These are phyloP conservation scores for Caerostris extrusa DNA, from an alignment of 1,140 invertebrate species.

Conservation along the genomic window DNA sequence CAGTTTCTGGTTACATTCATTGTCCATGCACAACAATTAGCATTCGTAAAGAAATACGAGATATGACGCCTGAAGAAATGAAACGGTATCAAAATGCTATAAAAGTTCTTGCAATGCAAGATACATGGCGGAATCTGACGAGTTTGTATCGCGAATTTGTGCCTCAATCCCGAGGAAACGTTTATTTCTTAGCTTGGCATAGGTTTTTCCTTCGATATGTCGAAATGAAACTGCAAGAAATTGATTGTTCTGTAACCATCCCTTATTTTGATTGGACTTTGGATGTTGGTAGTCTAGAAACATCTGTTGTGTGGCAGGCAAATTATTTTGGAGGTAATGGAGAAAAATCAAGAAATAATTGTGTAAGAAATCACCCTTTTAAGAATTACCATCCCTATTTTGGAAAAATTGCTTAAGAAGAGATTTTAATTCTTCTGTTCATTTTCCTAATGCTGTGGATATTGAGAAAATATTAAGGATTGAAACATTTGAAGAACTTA, in stretches of 20 bases:
- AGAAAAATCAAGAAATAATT: slow-evolving; percentile 30
- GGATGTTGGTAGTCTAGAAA: slow-evolving; percentile 65
- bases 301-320: slow-evolving; percentile 72
- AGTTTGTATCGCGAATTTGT: slow-evolving; percentile 48
- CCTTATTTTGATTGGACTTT: slow-evolving; percentile 78
- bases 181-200: slow-evolving; percentile 72
- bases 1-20: slow-evolving; percentile 25
- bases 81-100: slow-evolving; percentile 72
- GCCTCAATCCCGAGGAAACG: slow-evolving; percentile 54
- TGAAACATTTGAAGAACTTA: slow-evolving; percentile 62
- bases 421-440: slow-evolving; percentile 67
- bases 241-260: slow-evolving; percentile 73
- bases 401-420: slow-evolving; percentile 70
- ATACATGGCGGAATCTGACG: slow-evolving; percentile 69
- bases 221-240: slow-evolving; percentile 74
- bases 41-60: slow-evolving; percentile 75
- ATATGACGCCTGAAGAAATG: slow-evolving; percentile 66
- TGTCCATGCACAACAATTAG: slow-evolving; percentile 54
- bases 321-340: slow-evolving; percentile 76
- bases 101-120: slow-evolving; percentile 49
- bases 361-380: slow-evolving; percentile 74
- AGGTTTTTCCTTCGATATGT: slow-evolving; percentile 68
- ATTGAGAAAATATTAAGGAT: slow-evolving; percentile 62
- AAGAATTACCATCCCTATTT: slow-evolving; percentile 52
- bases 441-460: slow-evolving; percentile 68